These are phyloP conservation scores for Collichthys lucidus DNA, from an alignment of 2,113 vertebrate genomes.

Conservation along the genomic window DNA sequence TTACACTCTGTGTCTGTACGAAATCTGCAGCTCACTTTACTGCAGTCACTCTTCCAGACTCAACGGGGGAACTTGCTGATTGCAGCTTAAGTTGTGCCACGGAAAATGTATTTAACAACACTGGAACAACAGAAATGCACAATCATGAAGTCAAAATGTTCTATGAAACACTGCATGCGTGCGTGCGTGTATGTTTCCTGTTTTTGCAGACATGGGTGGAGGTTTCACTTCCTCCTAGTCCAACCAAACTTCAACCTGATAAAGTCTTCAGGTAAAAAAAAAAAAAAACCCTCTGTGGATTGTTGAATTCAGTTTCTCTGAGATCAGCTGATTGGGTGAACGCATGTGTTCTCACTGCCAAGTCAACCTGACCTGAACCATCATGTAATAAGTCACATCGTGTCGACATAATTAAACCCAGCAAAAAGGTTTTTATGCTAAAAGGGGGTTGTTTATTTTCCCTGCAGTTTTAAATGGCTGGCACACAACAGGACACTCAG, in stretches of 20 bases:
- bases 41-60: neutral
- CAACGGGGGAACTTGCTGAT: neutral
- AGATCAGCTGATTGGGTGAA: too few species aligned
- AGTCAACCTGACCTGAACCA: neutral
- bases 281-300: neutral
- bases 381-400: neutral
- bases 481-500: neutral
- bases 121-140: neutral
- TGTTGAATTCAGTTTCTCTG: neutral
- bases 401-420: neutral
- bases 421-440: neutral
- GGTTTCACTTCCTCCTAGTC: constrained; percentile 34
- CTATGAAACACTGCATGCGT: neutral
- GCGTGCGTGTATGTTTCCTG: constrained; percentile 41
- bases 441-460: neutral
- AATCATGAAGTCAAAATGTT: neutral
- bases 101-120: neutral
- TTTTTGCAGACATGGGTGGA: neutral
- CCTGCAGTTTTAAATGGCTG: neutral
- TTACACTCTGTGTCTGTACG: too few species aligned
- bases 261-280: neutral
- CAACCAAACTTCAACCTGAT: neutral
- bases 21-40: neutral
- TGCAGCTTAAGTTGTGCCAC: neutral
- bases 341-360: neutral